Evolutionary conservation across 2,888 invertebrate genomes (phyloP), one percentile per base, ranked within the genome.

Genomic region (Drosophila setosimentum): DNA sequence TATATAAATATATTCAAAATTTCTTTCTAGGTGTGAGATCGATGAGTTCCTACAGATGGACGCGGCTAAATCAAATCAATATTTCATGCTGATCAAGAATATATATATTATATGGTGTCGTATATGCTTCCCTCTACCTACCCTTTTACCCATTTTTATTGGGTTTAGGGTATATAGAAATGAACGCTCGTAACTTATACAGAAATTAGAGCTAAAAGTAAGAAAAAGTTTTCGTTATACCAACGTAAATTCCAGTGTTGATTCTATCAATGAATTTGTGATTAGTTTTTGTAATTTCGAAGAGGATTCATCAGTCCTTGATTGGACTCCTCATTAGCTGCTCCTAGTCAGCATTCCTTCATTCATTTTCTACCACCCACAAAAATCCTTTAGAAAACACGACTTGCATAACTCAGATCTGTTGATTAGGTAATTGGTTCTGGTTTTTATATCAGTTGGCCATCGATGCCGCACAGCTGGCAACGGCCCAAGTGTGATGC

Each of bases 401-500:
- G 24, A 11, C 48, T 73, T 73, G 63, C 55, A 33, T 68, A 59
- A 65, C 42, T 24, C 13, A 40, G 57, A 45, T 49, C 33, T 50
- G 16, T 32, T 63, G 63, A 67, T 74, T 79, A 58, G 66, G 29
- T 78, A 76, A 78, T 40, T 78, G 78, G 45, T 63, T 60, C 42
- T 50, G 53, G 55, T 40, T 54, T 51, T 29, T 40, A 68, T 77
- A 83, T 83, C 74, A 74, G 57, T 61, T 82, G 84, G 77, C 73
- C 73, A 84, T 83, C 87, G 63, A 65, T 70, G 66, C 51, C 51
- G 72, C 74, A 61, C 71, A 78, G 81, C 77, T 78, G 79, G 75
- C 68, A 63, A 24, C 6, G 30, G 42, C 59, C 68, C 75, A 79
- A 58, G 50, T 69, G 62, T 59, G 57, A 50, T 45, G 61, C 49